These are phyloP conservation scores for Sebastes trivittatus DNA, from an alignment of 2,797 vertebrate species.

Conservation along the genomic window DNA sequence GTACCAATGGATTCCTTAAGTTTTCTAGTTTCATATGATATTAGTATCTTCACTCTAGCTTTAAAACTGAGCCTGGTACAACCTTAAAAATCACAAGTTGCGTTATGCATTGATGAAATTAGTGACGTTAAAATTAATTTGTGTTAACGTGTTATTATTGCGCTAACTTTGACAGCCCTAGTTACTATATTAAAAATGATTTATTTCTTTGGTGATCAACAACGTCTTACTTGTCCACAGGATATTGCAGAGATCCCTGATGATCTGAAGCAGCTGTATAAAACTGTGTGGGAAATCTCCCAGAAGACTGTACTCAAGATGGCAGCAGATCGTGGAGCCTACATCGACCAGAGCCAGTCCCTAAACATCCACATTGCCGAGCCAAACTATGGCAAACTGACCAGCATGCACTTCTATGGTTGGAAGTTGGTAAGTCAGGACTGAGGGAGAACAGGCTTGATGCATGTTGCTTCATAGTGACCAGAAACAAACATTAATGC, in stretches of 20 bases:
- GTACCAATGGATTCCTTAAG: no score
- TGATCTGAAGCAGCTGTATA: conserved; percentile 94
- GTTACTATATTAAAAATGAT: background rate
- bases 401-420: conserved; percentile 98
- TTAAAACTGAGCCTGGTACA: no score
- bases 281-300: conserved; percentile 98
- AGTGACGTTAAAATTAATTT: no score
- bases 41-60: no score
- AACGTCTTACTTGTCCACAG: conserved; percentile 67
- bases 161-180: no score
- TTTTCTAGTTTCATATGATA: background rate
- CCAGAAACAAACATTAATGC: background rate
- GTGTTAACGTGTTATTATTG: no score
- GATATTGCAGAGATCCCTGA: conserved; percentile 87
- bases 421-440: conserved; percentile 89
- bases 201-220: background rate
- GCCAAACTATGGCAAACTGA: conserved; percentile 97
- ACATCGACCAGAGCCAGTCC: conserved; percentile 98
- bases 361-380: conserved; percentile 97
- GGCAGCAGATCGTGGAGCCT: conserved; percentile 95
- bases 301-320: conserved; percentile 94
- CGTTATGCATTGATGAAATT: no score
- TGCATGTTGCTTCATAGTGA: background rate
- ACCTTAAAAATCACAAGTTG: no score
- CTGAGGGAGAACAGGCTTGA: background rate